phyloP scores from a whole-genome alignment of 2,797 vertebrate genomes.

The Danio albolineatus region DNA sequence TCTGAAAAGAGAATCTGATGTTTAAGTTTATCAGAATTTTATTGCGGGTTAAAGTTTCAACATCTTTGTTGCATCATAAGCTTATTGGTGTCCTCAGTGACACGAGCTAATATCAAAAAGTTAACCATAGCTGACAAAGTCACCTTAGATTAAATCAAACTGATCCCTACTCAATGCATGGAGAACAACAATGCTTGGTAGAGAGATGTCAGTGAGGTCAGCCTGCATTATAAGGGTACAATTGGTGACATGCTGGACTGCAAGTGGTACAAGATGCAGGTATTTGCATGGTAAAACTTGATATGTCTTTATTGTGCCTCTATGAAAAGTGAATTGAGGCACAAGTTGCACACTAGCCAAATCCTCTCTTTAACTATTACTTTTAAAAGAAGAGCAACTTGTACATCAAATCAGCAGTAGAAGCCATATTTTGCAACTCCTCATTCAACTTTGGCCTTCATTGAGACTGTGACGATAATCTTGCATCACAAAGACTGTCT shows the following conservation, averaged over 20 bases:
- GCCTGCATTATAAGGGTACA: neutral
- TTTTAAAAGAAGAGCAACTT: neutral
- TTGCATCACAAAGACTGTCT: neutral
- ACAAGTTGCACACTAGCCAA: neutral
- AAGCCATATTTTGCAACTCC: neutral
- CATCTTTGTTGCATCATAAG: neutral
- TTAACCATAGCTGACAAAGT: neutral
- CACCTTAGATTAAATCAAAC: neutral
- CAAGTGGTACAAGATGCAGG: neutral
- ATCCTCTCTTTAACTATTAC: too few relatives aligned
- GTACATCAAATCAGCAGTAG: neutral
- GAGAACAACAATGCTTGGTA: neutral
- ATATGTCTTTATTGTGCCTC: neutral
- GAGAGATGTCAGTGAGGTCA: neutral
- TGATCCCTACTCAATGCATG: neutral
- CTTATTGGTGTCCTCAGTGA: neutral
- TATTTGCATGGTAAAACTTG: neutral
- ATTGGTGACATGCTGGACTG: neutral
- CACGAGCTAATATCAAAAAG: neutral
- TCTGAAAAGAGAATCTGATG: neutral
- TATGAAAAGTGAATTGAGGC: neutral
- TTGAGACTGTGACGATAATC: neutral
- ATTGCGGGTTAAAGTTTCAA: conserved; percentile 1
- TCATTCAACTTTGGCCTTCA: neutral
- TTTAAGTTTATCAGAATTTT: neutral